Evolutionary conservation across 2,888 invertebrate species (phyloP), one percentile per base, ranked within the genome.

Genomic region (Patella depressa): DNA sequence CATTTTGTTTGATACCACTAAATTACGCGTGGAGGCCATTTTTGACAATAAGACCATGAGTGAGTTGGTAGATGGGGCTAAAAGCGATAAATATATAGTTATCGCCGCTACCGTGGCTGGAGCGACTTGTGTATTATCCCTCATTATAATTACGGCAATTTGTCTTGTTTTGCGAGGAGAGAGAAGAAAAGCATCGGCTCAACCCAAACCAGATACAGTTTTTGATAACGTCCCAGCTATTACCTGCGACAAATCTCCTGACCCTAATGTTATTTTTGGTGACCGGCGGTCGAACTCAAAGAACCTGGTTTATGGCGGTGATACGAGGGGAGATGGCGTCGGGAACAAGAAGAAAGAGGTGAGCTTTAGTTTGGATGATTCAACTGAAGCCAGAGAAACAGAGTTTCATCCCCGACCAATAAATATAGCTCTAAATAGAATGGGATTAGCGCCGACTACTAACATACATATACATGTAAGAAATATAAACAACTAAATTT

Each of bases 81-180:
- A 76, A 1, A 69, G 54, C 19, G 72, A 78, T 59, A 72, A 73
- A 69, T 83, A 83, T 73, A 72, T 83, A 71, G 65, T 83, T 72
- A 83, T 83, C 70, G 83, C 81, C 24, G 83, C 78, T 5, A 79
- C 79, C 17, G 81, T 83, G 24, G 83, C 80, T 11, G 81, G 80
- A 14, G 83, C 80, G 2, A 83, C 83, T 1, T 70, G 79, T 71
- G 74, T 83, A 11, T 69, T 83, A 11, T 83, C 83, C 15, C 69
- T 80, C 15, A 80, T 83, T 77, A 83, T 83, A 74, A 79, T 83
- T 74, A 76, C 73, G 54, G 83, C 83, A 57, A 83, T 83, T 15
- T 72, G 79, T 53, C 72, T 81, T 57, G 79, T 83, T 14, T 76
- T 83, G 9, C 78, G 80, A 4, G 80, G 80, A 9, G 81, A 83